Evolutionary conservation across 35 echinoderm and acorn worm genomes (phyloP).

Genomic region (Ophiothrix spiculata): DNA sequence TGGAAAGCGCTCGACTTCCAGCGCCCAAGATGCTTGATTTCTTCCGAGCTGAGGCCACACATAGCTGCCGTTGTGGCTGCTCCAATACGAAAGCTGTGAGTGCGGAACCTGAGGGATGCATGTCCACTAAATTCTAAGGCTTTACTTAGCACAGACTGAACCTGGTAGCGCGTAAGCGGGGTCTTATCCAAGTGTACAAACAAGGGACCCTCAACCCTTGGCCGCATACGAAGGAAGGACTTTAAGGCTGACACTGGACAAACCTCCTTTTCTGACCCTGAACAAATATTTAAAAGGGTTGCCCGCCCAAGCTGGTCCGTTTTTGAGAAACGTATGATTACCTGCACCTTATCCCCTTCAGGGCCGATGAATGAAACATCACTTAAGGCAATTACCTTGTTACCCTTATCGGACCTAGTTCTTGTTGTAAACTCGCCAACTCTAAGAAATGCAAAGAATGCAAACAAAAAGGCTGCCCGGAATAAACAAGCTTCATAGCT

Average conservation of each 20-base stretch:
- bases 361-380: background rate
- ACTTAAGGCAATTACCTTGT: too few species aligned
- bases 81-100: slow-evolving; percentile 28
- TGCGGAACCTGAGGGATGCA: background rate
- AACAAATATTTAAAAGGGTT: background rate
- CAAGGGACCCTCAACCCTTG: background rate
- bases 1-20: too few species aligned
- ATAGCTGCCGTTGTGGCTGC: slow-evolving; percentile 5
- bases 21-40: background rate
- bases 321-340: background rate
- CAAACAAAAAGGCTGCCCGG: background rate
- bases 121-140: background rate
- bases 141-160: background rate
- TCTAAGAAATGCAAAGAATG: background rate
- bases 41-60: background rate
- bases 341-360: too few species aligned
- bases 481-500: background rate
- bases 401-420: background rate
- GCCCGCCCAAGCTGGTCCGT: background rate
- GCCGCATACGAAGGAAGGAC: background rate
- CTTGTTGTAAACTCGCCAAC: background rate
- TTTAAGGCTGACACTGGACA: background rate
- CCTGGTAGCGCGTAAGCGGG: background rate
- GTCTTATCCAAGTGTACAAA: background rate
- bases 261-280: background rate